Evolutionary conservation across 2,113 vertebrate genomes (phyloP).

Genomic region (Mustelus asterias): DNA sequence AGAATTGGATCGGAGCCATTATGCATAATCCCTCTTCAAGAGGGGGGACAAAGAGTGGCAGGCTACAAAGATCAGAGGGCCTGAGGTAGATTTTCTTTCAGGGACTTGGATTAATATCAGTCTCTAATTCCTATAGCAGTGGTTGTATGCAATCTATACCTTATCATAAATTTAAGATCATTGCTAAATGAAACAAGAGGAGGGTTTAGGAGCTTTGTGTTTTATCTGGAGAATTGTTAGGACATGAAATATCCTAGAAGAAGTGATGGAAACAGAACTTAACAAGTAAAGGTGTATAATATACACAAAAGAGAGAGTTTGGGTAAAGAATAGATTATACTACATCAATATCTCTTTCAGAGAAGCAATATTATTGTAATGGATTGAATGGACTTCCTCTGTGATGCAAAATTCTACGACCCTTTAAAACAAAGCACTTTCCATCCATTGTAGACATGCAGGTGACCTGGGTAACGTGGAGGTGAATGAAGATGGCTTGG

Average conservation of each 20-base stretch:
- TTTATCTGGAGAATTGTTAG: neutral
- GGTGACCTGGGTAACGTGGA: slow-evolving; percentile 8
- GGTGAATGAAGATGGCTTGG: slow-evolving; percentile 29
- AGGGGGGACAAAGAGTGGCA: neutral
- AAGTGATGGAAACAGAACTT: neutral
- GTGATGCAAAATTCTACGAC: neutral
- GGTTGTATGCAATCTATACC: neutral
- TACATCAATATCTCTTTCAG: neutral
- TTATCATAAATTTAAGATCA: neutral
- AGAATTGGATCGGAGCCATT: neutral
- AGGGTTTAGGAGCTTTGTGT: neutral
- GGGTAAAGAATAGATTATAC: neutral
- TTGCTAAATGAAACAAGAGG: neutral
- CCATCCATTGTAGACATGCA: neutral
- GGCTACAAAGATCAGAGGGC: neutral
- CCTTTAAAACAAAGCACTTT: slow-evolving; percentile 14
- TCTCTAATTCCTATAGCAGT: neutral
- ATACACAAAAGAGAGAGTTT: neutral
- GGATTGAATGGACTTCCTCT: neutral
- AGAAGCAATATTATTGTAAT: neutral
- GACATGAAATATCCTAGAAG: neutral
- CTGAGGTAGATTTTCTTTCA: neutral
- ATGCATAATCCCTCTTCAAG: neutral
- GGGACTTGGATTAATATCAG: neutral
- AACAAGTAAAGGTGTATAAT: neutral